Conservation (phyloP, 2,888 invertebrate species). For the Leptinotarsa juncta region DNA sequence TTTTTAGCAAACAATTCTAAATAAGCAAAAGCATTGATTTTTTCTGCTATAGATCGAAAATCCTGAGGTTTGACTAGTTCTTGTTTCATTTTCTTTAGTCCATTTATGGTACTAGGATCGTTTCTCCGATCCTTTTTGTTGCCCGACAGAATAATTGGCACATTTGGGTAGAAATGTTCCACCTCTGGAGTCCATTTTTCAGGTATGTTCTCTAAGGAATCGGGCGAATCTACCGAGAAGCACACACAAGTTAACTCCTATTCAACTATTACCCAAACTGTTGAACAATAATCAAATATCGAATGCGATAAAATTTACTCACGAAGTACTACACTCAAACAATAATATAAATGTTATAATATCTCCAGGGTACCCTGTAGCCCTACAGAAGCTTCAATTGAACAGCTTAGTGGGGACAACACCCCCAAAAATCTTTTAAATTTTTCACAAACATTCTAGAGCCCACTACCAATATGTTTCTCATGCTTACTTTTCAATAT, state of each 20-base stretch:
- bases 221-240: slow-evolving; percentile 98
- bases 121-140: slow-evolving; percentile 98
- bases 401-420: too few species aligned
- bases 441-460: too few species aligned
- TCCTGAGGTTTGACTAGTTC: slow-evolving; percentile 98
- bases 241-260: slow-evolving; percentile 75
- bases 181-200: slow-evolving; percentile 99
- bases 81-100: slow-evolving; percentile 98
- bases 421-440: too few species aligned
- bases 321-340: too few species aligned
- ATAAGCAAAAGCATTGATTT: slow-evolving; percentile 98
- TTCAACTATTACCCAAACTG: slow-evolving; percentile 70
- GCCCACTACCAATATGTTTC: too few species aligned
- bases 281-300: too few species aligned
- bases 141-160: slow-evolving; percentile 96
- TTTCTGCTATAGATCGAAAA: slow-evolving; percentile 97
- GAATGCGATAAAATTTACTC: too few species aligned
- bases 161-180: slow-evolving; percentile 98
- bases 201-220: slow-evolving; percentile 98
- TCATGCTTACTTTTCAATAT: too few species aligned
- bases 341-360: too few species aligned
- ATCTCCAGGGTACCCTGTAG: too few species aligned
- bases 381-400: too few species aligned
- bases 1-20: slow-evolving; percentile 99
- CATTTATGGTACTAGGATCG: slow-evolving; percentile 93